Percentiles rank a stretch among this genome's conserved stretches.
These are phyloP conservation scores for rabbit (Oryctolagus cuniculus) DNA, from an alignment of 2,113 vertebrate genomes.

Conservation along the genomic window DNA sequence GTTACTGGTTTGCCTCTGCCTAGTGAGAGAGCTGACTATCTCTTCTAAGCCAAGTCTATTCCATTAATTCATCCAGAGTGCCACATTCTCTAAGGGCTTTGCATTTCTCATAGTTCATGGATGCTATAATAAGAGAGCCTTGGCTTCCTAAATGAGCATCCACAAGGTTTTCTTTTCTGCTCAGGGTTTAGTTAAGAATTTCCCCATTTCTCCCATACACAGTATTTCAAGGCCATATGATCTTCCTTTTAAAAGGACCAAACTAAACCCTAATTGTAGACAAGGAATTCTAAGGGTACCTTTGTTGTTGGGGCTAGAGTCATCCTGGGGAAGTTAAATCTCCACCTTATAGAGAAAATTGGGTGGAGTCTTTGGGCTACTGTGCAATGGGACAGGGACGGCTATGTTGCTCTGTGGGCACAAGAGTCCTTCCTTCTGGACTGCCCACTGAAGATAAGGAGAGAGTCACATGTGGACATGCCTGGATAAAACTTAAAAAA, in stretches of 20 bases:
- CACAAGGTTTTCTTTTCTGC: not conserved
- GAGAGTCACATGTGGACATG: not conserved
- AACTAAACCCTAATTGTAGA: not conserved
- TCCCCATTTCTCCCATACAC: not conserved
- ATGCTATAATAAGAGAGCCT: not conserved
- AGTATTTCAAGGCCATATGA: not conserved
- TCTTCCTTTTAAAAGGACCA: not conserved
- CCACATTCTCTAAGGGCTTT: slow-evolving; percentile 25
- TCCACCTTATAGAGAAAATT: not conserved
- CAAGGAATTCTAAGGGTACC: not conserved
- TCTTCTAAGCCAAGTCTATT: not conserved
- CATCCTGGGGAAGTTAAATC: not conserved
- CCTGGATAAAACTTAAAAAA: not conserved
- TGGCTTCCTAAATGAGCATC: not conserved
- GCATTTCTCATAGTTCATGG: slow-evolving; percentile 21
- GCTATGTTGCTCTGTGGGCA: not conserved
- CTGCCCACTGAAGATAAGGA: slow-evolving; percentile 28
- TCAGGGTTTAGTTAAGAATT: not conserved
- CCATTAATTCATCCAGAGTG: not conserved
- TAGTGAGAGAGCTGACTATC: not conserved
- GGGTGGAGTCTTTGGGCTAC: not conserved
- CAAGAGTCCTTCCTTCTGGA: not conserved
- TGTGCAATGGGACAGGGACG: not conserved
- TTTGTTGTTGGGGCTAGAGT: not conserved
- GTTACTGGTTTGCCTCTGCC: not conserved